A percentile compares a stretch with the other conserved stretches of the same genome.
These are phyloP conservation scores for Sebastes ruberrimus DNA, from an alignment of 2,797 vertebrate genomes.

Conservation along the genomic window DNA sequence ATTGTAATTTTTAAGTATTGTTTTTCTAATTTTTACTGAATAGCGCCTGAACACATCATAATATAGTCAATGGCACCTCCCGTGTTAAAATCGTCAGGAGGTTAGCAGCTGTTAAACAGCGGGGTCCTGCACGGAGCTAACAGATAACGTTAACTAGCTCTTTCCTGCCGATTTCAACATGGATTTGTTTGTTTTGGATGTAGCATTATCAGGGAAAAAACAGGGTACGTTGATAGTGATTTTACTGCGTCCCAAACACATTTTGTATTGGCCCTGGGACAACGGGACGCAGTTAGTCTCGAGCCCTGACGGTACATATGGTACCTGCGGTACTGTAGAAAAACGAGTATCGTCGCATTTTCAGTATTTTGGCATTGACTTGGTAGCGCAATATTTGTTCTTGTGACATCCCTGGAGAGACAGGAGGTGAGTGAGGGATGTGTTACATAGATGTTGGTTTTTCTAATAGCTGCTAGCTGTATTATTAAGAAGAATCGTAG, in stretches of 20 bases:
- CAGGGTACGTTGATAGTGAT: too few species aligned
- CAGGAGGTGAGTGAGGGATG: not conserved
- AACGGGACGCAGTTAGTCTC: not conserved
- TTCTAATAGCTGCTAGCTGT: conserved; percentile 7
- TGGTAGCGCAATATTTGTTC: not conserved
- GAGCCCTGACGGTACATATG: not conserved
- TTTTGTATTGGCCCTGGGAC: too few species aligned
- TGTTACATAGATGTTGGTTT: not conserved
- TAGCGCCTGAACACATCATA: not conserved
- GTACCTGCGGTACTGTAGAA: not conserved
- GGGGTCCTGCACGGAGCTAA: too few species aligned
- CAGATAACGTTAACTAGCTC: not conserved
- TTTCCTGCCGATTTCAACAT: too few species aligned
- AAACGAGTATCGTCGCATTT: not conserved
- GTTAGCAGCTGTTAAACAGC: not conserved
- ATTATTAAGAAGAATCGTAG: not conserved
- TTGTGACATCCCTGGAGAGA: not conserved
- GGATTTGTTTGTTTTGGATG: not conserved
- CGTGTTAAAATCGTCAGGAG: too few species aligned
- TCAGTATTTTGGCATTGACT: not conserved
- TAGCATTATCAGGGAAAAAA: not conserved
- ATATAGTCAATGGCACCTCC: not conserved
- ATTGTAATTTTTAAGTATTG: too few species aligned
- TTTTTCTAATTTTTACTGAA: not conserved
- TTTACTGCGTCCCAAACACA: too few species aligned